phyloP scores from a whole-genome alignment of 1,140 invertebrate genomes.

The Ooceraea biroi region DNA sequence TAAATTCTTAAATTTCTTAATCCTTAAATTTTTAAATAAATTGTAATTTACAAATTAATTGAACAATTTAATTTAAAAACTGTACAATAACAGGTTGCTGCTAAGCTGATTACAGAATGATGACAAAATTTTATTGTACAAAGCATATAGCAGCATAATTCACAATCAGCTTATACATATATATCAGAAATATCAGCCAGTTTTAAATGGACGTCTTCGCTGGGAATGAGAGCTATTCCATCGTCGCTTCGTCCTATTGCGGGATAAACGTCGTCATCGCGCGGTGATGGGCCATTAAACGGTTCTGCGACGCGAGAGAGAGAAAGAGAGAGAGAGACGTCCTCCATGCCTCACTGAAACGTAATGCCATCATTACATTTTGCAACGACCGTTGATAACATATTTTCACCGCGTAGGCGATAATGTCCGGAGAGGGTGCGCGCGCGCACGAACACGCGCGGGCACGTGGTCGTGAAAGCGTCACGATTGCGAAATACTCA shows the following conservation, averaged over 20 bases:
- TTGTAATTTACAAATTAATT: too few species aligned
- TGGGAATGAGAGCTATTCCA: background rate
- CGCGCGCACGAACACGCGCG: too few species aligned
- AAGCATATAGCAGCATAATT: background rate
- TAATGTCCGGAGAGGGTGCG: conserved; percentile 57
- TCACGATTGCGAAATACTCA: conserved; percentile 72
- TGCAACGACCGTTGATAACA: conserved; percentile 69
- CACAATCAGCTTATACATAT: background rate
- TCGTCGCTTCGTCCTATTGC: conserved; percentile 36
- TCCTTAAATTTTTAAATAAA: too few species aligned
- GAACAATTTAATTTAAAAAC: too few species aligned
- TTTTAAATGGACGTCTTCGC: background rate
- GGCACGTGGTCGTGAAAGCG: conserved; percentile 68
- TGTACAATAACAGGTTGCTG: background rate
- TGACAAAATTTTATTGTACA: background rate
- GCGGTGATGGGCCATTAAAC: conserved; percentile 55
- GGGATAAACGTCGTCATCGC: conserved; percentile 43
- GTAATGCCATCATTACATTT: conserved; percentile 63
- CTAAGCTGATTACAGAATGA: background rate
- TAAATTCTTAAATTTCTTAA: too few species aligned
- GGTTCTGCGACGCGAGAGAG: conserved; percentile 51
- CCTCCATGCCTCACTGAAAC: conserved; percentile 55
- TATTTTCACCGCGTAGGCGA: conserved; percentile 73
- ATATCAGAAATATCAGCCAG: background rate
- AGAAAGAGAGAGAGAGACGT: conserved; percentile 55